Percentiles rank a stretch among this genome's conserved stretches.
These are phyloP conservation scores for Sinohyriopsis cumingii DNA, from an alignment of 2,888 invertebrate genomes.

Conservation along the genomic window DNA sequence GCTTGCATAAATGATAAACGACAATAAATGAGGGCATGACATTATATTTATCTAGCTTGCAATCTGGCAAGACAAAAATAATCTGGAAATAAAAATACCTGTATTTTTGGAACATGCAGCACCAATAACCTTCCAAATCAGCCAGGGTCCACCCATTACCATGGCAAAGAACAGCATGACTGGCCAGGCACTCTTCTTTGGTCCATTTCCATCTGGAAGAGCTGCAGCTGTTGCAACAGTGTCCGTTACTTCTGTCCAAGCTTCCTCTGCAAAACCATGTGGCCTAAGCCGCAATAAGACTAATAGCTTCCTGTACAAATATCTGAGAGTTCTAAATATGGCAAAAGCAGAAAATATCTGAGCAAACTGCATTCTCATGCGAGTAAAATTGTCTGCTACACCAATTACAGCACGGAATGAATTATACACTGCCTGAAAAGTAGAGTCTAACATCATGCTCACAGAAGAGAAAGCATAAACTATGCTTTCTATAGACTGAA, in stretches of 20 bases:
- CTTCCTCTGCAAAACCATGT: conserved; percentile 69
- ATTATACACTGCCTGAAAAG: conserved; percentile 94
- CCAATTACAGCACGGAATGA: conserved; percentile 96
- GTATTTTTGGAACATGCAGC: too few relatives aligned
- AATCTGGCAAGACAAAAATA: neutral
- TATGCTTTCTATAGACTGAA: conserved; percentile 93
- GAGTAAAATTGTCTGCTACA: conserved; percentile 94
- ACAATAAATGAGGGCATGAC: too few relatives aligned
- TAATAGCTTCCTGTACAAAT: conserved; percentile 85
- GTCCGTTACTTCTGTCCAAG: conserved; percentile 66
- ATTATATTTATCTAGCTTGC: too few relatives aligned
- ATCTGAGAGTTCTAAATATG: conserved; percentile 84
- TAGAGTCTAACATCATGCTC: conserved; percentile 97
- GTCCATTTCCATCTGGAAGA: conserved; percentile 72
- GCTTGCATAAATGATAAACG: too few relatives aligned
- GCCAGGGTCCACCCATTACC: conserved; percentile 91
- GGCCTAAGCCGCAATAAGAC: conserved; percentile 76
- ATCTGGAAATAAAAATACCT: neutral
- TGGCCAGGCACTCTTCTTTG: conserved; percentile 83
- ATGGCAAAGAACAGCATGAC: conserved; percentile 90
- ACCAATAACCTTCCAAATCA: conserved; percentile 86
- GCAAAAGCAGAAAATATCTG: conserved; percentile 92
- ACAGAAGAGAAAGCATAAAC: conserved; percentile 93
- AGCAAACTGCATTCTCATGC: conserved; percentile 86
- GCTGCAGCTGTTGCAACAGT: conserved; percentile 44